A percentile compares a stretch with the other conserved stretches of the same genome.
phyloP scores from a whole-genome alignment of 2,797 vertebrate species.

The Bradypodion ventrale region DNA sequence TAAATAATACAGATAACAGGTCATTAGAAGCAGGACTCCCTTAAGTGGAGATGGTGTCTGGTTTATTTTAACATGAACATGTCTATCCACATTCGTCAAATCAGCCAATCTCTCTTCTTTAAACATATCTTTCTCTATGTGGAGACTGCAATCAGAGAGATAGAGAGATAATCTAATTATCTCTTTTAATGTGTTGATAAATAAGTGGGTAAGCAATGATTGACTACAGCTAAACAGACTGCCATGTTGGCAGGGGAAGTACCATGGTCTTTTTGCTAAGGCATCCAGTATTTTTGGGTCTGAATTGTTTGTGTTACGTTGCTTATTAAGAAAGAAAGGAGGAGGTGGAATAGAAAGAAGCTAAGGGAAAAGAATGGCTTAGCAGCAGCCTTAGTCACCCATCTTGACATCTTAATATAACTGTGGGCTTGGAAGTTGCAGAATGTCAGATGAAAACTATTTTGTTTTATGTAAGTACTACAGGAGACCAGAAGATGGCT shows the following conservation, averaged over 20 bases:
- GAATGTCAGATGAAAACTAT: not conserved
- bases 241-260: not conserved
- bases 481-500: not conserved
- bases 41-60: too few species aligned
- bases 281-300: not conserved
- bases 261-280: not conserved
- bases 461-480: not conserved
- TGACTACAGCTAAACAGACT: not conserved
- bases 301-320: not conserved
- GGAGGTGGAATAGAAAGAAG: not conserved
- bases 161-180: too few species aligned
- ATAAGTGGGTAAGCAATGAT: too few species aligned
- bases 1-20: too few species aligned
- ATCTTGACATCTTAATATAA: not conserved
- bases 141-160: too few species aligned
- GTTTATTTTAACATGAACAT: too few species aligned
- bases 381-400: not conserved
- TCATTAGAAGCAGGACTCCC: too few species aligned
- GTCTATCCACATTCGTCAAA: too few species aligned
- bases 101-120: too few species aligned
- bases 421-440: not conserved
- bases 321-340: not conserved
- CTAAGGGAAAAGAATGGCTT: not conserved
- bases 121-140: too few species aligned
- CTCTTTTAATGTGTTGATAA: too few species aligned